A percentile compares a stretch with the other conserved stretches of the same genome.
Evolutionary conservation across 2,797 vertebrate species (phyloP).

Genomic region (Hypotaenidia okinawae): DNA sequence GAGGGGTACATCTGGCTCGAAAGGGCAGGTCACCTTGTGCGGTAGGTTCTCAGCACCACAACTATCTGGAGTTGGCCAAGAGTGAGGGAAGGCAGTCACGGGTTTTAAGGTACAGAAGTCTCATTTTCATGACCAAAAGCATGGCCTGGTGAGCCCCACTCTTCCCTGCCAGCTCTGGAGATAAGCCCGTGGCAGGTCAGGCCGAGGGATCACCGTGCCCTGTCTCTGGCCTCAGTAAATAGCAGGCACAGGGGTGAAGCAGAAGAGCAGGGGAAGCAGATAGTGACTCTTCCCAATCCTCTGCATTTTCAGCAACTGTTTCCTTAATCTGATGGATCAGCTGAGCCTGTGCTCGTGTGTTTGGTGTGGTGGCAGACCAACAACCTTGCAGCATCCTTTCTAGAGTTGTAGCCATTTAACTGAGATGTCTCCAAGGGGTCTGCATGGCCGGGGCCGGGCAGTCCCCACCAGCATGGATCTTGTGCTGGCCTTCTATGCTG

Average conservation of each 20-base stretch:
- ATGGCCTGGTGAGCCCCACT: neutral
- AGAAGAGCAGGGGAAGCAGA: neutral
- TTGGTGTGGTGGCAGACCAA: neutral
- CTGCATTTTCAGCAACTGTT: neutral
- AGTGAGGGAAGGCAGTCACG: neutral
- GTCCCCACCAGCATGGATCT: too few species aligned
- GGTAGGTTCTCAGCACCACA: neutral
- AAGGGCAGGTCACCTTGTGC: neutral
- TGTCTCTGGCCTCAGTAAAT: neutral
- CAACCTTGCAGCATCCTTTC: neutral
- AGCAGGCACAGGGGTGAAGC: neutral
- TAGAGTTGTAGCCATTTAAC: neutral
- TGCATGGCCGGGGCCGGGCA: neutral
- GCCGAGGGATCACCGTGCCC: neutral
- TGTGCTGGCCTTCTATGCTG: neutral
- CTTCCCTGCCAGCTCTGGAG: neutral
- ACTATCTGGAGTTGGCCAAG: accelerated
- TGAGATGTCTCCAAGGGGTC: neutral
- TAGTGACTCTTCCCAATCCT: neutral
- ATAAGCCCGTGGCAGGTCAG: conserved; percentile 21
- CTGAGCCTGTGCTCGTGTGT: accelerated
- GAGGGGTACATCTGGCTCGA: neutral
- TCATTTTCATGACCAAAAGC: neutral
- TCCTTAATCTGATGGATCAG: neutral
- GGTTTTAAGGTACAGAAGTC: neutral